Conservation (phyloP, 2,888 invertebrate genomes). For the Lymantria dispar region DNA sequence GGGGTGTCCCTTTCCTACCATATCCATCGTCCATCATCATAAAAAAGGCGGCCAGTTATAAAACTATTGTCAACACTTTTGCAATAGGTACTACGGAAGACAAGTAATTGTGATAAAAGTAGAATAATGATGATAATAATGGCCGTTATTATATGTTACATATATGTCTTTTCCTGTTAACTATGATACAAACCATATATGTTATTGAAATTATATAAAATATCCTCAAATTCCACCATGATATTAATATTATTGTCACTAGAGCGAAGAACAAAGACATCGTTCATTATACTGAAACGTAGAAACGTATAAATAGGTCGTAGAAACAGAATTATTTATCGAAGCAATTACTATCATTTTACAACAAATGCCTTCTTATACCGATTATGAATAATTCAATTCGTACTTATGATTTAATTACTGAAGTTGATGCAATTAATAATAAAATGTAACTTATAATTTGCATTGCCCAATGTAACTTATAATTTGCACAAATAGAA, state of each 20-base stretch:
- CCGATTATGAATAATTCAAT: background rate
- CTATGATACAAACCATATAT: too few species aligned
- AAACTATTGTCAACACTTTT: too few species aligned
- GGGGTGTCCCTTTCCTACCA: too few species aligned
- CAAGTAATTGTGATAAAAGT: too few species aligned
- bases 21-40: too few species aligned
- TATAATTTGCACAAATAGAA: background rate
- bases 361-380: background rate
- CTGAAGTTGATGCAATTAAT: background rate
- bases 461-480: background rate
- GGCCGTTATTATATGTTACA: too few species aligned
- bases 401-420: background rate
- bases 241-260: background rate
- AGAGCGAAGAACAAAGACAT: background rate
- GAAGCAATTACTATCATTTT: background rate
- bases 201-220: too few species aligned
- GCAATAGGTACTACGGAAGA: too few species aligned
- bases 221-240: background rate
- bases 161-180: too few species aligned
- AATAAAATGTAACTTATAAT: background rate
- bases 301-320: constrained; percentile 10
- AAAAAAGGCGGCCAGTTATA: too few species aligned
- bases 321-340: constrained; percentile 15
- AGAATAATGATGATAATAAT: too few species aligned
- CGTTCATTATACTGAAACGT: constrained; percentile 10